phyloP scores from a whole-genome alignment of 2,113 vertebrate genomes.

The Oncorhynchus clarkii region DNA sequence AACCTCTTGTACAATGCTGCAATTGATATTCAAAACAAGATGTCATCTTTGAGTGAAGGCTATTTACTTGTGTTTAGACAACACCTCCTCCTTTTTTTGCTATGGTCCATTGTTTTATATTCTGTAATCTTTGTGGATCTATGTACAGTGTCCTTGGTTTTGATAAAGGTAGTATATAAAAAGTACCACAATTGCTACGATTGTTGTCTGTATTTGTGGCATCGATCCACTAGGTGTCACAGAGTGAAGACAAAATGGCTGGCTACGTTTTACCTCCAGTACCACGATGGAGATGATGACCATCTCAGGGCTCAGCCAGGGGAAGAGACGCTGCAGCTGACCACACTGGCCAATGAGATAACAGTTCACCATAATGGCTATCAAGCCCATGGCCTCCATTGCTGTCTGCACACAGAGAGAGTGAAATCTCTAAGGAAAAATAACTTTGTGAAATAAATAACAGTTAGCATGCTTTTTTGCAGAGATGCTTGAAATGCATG shows the following conservation, averaged over 20 bases:
- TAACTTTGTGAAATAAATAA: too few species aligned
- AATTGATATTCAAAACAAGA: neutral
- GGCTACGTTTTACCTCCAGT: slow-evolving; percentile 79
- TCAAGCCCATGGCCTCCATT: slow-evolving; percentile 93
- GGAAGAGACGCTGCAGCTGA: slow-evolving; percentile 91
- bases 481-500: too few species aligned
- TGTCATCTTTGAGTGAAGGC: neutral
- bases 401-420: slow-evolving; percentile 78
- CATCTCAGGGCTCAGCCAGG: slow-evolving; percentile 92
- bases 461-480: too few species aligned
- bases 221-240: neutral
- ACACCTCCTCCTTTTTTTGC: too few species aligned
- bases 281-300: slow-evolving; percentile 93
- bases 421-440: too few species aligned
- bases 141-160: too few species aligned
- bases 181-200: too few species aligned
- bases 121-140: too few species aligned
- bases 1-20: neutral
- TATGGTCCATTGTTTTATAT: too few species aligned
- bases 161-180: too few species aligned
- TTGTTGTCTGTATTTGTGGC: too few species aligned
- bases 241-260: neutral
- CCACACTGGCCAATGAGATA: slow-evolving; percentile 96
- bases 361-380: slow-evolving; percentile 95
- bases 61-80: too few species aligned